These are phyloP conservation scores for Trichosurus vulpecula DNA, from an alignment of 2,797 vertebrate species.

Conservation along the genomic window DNA sequence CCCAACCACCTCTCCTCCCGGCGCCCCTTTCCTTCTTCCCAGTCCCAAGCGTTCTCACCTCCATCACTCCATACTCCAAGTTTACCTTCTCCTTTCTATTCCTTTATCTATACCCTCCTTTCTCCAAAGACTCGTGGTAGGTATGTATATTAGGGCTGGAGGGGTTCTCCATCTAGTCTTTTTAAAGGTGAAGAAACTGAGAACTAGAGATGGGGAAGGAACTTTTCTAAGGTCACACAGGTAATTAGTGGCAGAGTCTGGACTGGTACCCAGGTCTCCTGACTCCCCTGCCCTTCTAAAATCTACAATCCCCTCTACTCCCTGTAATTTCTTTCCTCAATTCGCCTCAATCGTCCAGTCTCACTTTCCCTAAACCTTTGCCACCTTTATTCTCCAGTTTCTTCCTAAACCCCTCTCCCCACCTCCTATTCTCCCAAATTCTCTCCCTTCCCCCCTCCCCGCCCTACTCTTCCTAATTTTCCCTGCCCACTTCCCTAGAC, in stretches of 20 bases:
- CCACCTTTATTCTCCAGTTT: background rate
- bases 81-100: background rate
- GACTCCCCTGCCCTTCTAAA: background rate
- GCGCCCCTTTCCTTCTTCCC: background rate
- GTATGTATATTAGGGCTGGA: background rate
- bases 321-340: slow-evolving; percentile 35
- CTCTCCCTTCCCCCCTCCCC: background rate
- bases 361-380: background rate
- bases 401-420: background rate
- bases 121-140: background rate
- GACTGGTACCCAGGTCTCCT: background rate
- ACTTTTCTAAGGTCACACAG: background rate
- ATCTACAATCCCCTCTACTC: slow-evolving; percentile 43
- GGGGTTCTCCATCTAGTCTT: background rate
- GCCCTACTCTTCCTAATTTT: background rate
- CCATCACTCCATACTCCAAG: background rate
- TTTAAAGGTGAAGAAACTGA: background rate
- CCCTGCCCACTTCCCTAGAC: background rate
- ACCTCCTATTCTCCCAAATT: background rate
- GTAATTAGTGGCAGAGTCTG: background rate
- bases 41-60: background rate
- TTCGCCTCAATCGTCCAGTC: slow-evolving; percentile 27
- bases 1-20: too few relatives aligned
- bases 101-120: background rate
- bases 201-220: background rate